A percentile compares a stretch with the other conserved stretches of the same genome.
These are phyloP conservation scores for Eupsittula cactorum DNA, from an alignment of 2,113 vertebrate genomes.

Conservation along the genomic window DNA sequence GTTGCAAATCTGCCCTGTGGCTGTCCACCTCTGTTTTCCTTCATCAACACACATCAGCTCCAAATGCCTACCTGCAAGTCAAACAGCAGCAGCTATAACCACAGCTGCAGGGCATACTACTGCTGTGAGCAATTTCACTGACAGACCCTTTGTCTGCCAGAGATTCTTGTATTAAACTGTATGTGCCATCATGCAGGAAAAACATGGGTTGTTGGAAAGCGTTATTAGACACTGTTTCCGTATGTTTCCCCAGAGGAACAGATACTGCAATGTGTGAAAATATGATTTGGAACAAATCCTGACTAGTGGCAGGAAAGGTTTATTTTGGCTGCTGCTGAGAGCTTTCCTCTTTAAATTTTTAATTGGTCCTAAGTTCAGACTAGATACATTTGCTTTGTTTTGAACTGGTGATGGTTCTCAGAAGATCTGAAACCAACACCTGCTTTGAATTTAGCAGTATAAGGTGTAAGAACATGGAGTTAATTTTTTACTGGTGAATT, in stretches of 20 bases:
- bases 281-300: not conserved
- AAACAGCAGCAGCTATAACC: not conserved
- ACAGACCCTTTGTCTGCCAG: not conserved
- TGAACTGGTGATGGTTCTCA: not conserved
- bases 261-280: not conserved
- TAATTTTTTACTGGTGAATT: not conserved
- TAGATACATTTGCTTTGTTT: not conserved
- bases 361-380: not conserved
- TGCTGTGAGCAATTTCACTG: not conserved
- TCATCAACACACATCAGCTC: not conserved
- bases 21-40: not conserved
- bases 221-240: not conserved
- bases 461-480: not conserved
- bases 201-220: not conserved
- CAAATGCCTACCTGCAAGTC: not conserved
- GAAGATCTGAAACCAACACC: not conserved
- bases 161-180: not conserved
- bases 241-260: not conserved
- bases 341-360: not conserved
- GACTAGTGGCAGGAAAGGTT: not conserved
- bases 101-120: not conserved
- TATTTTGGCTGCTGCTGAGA: not conserved
- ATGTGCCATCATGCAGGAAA: not conserved
- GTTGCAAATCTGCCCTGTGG: not conserved
- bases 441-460: not conserved